These are phyloP conservation scores for Solenodon paradoxus DNA, from an alignment of 2,113 vertebrate species.

Conservation along the genomic window DNA sequence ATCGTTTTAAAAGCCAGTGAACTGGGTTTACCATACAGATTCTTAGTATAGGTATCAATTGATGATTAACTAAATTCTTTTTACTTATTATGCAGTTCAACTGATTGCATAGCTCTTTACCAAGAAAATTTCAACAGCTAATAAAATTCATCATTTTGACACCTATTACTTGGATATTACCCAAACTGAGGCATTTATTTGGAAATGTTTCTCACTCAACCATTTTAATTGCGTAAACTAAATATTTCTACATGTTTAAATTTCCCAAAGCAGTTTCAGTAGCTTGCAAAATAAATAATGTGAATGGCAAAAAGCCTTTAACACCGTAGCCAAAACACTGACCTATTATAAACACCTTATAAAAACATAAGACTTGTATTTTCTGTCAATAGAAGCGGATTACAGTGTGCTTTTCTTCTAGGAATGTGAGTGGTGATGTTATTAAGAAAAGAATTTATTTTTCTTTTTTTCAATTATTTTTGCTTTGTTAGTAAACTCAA, in stretches of 20 bases:
- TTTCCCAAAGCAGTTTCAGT: constrained; percentile 55
- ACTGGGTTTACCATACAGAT: constrained; percentile 31
- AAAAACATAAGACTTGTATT: constrained; percentile 25
- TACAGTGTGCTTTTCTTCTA: constrained; percentile 31
- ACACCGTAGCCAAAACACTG: constrained; percentile 20
- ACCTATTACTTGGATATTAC: constrained; percentile 45
- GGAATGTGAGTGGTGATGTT: constrained; percentile 33
- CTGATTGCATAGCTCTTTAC: constrained; percentile 20
- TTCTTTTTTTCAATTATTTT: background rate
- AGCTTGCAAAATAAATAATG: constrained; percentile 41
- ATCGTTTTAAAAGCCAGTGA: constrained; percentile 27
- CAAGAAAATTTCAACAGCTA: constrained; percentile 44
- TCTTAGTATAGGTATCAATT: background rate
- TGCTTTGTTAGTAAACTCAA: constrained; percentile 50
- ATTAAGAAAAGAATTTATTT: constrained; percentile 1
- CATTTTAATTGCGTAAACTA: constrained; percentile 47
- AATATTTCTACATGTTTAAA: constrained; percentile 47
- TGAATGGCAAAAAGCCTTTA: constrained; percentile 53
- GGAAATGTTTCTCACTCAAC: constrained; percentile 17
- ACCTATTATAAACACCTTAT: constrained; percentile 34
- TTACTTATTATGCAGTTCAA: constrained; percentile 25
- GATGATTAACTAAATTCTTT: constrained; percentile 32
- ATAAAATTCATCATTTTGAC: constrained; percentile 55
- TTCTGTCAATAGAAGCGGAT: constrained; percentile 21
- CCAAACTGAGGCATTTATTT: constrained; percentile 62